These are phyloP conservation scores for Neolamprologus hecqui DNA, from an alignment of 2,113 vertebrate species.

Conservation along the genomic window DNA sequence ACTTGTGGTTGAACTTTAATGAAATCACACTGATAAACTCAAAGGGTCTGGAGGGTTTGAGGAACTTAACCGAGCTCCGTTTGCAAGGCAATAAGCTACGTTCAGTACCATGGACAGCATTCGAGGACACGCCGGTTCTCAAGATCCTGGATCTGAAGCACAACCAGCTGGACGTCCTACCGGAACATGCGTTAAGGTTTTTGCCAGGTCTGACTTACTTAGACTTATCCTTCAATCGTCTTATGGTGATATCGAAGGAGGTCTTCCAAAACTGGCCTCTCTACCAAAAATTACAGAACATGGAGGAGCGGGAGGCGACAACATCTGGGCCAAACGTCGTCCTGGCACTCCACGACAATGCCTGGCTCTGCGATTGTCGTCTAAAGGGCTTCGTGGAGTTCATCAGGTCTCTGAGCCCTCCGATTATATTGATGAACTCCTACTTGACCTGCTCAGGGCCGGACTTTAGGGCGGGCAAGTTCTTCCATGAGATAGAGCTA, in stretches of 20 bases:
- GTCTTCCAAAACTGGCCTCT: constrained; percentile 85
- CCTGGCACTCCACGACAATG: constrained; percentile 83
- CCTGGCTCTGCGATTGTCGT: constrained; percentile 88
- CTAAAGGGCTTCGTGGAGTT: constrained; percentile 85
- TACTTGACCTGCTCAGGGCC: constrained; percentile 84
- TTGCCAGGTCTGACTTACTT: constrained; percentile 84
- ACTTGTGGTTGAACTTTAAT: constrained; percentile 91
- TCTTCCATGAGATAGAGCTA: constrained; percentile 82
- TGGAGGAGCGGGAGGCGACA: constrained; percentile 17
- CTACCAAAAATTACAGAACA: constrained; percentile 69
- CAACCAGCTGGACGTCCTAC: constrained; percentile 82
- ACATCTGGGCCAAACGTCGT: constrained; percentile 61
- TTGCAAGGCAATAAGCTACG: constrained; percentile 85
- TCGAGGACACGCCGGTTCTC: constrained; percentile 76
- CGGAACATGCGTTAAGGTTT: constrained; percentile 81
- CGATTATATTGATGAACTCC: constrained; percentile 86
- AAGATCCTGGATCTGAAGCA: constrained; percentile 87
- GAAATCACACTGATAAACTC: constrained; percentile 82
- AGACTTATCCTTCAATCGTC: constrained; percentile 89
- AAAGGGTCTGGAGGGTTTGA: constrained; percentile 76
- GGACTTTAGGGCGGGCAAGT: constrained; percentile 74
- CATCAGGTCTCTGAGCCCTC: constrained; percentile 72
- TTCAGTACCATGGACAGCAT: constrained; percentile 90
- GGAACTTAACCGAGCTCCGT: constrained; percentile 78
- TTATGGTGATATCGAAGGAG: constrained; percentile 83